Conservation (phyloP, 2,888 invertebrate genomes). For the Parthenolecanium corni region DNA sequence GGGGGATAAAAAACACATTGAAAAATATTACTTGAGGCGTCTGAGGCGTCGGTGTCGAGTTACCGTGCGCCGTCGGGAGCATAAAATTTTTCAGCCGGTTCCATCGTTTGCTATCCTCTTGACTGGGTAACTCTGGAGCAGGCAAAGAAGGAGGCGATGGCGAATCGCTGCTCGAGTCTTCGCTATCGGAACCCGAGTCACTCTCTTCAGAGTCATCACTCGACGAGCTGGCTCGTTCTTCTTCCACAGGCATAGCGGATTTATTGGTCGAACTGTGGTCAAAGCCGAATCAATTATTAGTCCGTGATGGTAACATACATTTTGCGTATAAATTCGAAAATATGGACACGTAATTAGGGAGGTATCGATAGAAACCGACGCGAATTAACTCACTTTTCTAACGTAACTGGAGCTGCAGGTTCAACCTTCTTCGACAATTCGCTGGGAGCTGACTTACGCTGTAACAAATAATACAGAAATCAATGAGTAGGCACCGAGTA, state of each 20-base stretch:
- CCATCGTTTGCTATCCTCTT: conserved; percentile 30
- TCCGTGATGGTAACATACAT: background rate
- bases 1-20: too few species aligned
- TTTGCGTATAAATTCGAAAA: too few species aligned
- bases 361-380: too few species aligned
- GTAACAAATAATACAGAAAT: too few species aligned
- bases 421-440: too few species aligned
- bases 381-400: too few species aligned
- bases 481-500: too few species aligned
- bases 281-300: background rate
- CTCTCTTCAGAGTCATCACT: conserved; percentile 20
- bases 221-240: conserved; percentile 2
- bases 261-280: background rate
- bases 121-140: conserved; percentile 1
- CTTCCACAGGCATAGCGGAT: background rate
- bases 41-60: background rate
- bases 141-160: conserved; percentile 17
- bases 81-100: conserved; percentile 34
- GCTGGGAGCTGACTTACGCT: too few species aligned
- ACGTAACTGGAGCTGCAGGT: too few species aligned
- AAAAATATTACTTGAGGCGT: conserved; percentile 6
- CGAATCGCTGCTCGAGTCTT: conserved; percentile 27
- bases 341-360: too few species aligned
- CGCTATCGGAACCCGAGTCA: conserved; percentile 25
- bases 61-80: conserved; percentile 8